Conservation (phyloP, 2,113 vertebrate genomes). For the Epinephelus moara region DNA sequence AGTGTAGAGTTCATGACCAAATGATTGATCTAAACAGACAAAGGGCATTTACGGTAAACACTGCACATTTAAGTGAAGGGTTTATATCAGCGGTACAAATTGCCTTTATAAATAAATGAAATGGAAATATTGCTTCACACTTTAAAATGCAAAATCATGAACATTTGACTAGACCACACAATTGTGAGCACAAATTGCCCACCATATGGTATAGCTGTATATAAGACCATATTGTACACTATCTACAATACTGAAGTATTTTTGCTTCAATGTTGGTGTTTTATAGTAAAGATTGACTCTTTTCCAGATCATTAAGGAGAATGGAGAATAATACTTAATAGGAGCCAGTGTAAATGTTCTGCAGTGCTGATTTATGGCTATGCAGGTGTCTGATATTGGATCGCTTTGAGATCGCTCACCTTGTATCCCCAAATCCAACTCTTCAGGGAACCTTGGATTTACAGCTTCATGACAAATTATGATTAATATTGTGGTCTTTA, state of each 20-base stretch:
- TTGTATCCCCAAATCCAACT: not conserved
- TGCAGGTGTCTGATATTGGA: not conserved
- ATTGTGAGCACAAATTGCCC: conserved; percentile 38
- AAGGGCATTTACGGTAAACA: conserved; percentile 65
- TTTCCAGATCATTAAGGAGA: conserved; percentile 3
- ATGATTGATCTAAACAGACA: conserved; percentile 65
- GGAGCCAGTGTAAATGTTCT: not conserved
- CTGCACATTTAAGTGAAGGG: conserved; percentile 45
- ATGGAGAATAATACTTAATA: not conserved
- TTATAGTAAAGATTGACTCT: not conserved
- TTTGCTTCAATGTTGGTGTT: not conserved
- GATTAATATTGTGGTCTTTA: not conserved
- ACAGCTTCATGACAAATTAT: not conserved
- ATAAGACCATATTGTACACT: not conserved
- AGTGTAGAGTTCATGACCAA: conserved; percentile 70
- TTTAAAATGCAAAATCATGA: conserved; percentile 40
- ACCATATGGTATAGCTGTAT: not conserved
- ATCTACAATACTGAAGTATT: not conserved
- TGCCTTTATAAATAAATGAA: conserved; percentile 67
- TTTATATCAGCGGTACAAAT: conserved; percentile 58
- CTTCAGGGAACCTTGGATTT: not conserved
- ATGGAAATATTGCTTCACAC: conserved; percentile 37
- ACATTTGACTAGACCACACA: conserved; percentile 10
- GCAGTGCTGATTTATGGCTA: not conserved
- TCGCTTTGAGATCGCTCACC: not conserved